Conservation (phyloP, 2,888 invertebrate species). For the Pachliopta kotzebuea region DNA sequence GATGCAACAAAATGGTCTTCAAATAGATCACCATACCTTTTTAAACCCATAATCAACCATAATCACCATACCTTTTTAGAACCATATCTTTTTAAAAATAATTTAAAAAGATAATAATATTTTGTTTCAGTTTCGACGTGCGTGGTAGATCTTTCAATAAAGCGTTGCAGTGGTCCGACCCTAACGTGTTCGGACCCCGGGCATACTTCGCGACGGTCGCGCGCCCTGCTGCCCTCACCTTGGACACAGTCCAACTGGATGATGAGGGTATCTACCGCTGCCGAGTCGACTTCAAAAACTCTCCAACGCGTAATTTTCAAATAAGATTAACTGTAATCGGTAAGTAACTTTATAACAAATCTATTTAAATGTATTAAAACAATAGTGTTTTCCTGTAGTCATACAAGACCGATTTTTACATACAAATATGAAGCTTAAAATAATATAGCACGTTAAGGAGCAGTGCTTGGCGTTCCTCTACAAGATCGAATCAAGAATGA, state of each 20-base stretch:
- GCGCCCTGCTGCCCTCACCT: conserved; percentile 89
- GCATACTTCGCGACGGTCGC: conserved; percentile 92
- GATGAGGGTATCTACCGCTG: conserved; percentile 94
- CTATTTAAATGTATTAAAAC: background rate
- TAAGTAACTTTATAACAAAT: conserved; percentile 71
- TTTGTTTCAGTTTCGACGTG: conserved; percentile 88
- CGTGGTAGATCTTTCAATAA: conserved; percentile 90
- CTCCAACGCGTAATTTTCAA: conserved; percentile 92
- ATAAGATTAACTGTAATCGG: conserved; percentile 94
- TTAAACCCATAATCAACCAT: no score
- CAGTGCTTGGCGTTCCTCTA: no score
- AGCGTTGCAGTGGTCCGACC: conserved; percentile 91
- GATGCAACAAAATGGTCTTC: no score
- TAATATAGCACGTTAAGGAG: no score
- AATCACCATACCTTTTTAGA: no score
- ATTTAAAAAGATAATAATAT: background rate
- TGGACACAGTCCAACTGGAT: conserved; percentile 91
- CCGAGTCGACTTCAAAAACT: conserved; percentile 93
- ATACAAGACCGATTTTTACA: background rate
- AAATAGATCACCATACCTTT: no score
- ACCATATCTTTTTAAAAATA: background rate
- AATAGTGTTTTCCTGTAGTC: background rate
- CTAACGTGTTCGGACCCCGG: conserved; percentile 90
- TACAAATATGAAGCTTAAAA: background rate
- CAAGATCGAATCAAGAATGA: no score